These are phyloP conservation scores for Sebastes hubbsi DNA, from an alignment of 2,797 vertebrate genomes.

Conservation along the genomic window DNA sequence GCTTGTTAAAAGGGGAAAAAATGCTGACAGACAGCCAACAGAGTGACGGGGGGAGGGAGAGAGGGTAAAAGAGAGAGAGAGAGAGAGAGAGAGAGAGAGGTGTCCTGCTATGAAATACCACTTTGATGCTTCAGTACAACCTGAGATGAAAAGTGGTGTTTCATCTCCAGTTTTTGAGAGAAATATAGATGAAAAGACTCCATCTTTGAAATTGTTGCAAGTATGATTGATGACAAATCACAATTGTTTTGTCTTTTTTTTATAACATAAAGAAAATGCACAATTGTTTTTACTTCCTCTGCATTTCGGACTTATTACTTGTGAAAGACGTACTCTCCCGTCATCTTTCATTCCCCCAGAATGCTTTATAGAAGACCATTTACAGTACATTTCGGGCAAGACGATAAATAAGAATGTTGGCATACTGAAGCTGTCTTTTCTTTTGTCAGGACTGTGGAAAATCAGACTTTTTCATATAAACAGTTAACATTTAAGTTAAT, in stretches of 20 bases:
- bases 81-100: neutral
- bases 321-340: neutral
- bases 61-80: neutral
- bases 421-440: neutral
- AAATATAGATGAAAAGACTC: conserved; percentile 50
- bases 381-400: neutral
- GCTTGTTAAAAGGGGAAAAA: conserved; percentile 33
- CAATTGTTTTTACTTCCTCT: conserved; percentile 16
- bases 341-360: neutral
- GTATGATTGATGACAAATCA: conserved; percentile 33
- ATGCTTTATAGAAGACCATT: neutral
- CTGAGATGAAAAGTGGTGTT: conserved; percentile 61
- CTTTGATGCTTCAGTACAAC: conserved; percentile 68
- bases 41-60: conserved; percentile 10
- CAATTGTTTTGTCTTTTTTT: neutral
- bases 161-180: conserved; percentile 52
- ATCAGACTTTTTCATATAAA: neutral
- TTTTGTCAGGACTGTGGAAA: neutral
- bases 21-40: conserved; percentile 35
- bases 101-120: conserved; percentile 43
- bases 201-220: conserved; percentile 35
- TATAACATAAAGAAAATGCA: conserved; percentile 23
- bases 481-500: neutral
- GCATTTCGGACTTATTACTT: conserved; percentile 40
- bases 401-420: neutral